phyloP scores from a whole-genome alignment of 1,140 invertebrate species.

The Carcinoscorpius rotundicauda region DNA sequence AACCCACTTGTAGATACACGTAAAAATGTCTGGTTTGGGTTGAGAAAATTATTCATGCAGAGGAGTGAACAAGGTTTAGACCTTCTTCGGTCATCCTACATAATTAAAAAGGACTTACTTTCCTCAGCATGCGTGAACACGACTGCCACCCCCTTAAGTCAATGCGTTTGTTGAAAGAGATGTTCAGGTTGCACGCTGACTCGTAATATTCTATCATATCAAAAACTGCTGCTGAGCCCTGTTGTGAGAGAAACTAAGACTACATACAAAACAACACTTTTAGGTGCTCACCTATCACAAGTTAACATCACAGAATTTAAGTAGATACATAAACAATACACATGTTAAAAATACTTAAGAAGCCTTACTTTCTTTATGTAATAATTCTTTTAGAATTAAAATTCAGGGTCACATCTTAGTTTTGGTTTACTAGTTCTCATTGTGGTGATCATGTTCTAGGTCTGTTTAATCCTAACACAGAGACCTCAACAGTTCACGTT shows the following conservation, averaged over 20 bases:
- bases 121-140: conserved; percentile 62
- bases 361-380: no score
- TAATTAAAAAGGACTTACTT: conserved; percentile 38
- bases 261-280: conserved; percentile 48
- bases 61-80: neutral
- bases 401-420: no score
- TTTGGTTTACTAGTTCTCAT: no score
- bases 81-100: neutral
- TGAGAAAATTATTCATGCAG: no score
- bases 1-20: neutral
- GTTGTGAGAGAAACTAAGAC: neutral
- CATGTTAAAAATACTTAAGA: no score
- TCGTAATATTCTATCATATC: conserved; percentile 90
- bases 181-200: conserved; percentile 58
- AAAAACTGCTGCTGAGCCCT: conserved; percentile 56
- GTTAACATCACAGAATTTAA: conserved; percentile 28
- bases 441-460: no score
- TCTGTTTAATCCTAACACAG: no score
- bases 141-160: conserved; percentile 65
- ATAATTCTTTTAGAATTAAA: no score
- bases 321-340: no score
- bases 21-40: no score
- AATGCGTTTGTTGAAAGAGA: conserved; percentile 58
- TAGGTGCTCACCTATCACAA: conserved; percentile 85
- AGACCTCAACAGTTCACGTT: no score